Percentiles rank a stretch among this genome's conserved stretches.
phyloP scores from a whole-genome alignment of 2,888 invertebrate species.

The Phengaris alcon region DNA sequence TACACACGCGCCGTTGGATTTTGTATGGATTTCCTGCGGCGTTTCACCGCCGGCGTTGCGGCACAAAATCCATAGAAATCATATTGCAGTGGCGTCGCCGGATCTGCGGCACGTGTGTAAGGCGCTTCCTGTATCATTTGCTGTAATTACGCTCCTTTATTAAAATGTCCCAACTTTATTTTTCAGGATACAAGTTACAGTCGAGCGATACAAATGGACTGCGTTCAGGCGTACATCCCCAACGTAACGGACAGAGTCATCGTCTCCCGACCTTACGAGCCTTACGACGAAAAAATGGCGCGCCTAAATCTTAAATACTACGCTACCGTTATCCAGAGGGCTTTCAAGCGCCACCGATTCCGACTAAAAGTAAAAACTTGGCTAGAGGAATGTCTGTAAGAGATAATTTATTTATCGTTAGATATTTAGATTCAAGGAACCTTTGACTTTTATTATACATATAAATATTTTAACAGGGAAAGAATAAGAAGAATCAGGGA shows the following conservation, averaged over 20 bases:
- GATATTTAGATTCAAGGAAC: too few species aligned
- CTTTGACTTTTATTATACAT: too few species aligned
- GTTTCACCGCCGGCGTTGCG: too few species aligned
- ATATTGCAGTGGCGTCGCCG: too few species aligned
- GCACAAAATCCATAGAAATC: too few species aligned
- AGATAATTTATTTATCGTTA: too few species aligned
- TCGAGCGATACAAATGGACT: conserved; percentile 81
- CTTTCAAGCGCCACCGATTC: conserved; percentile 80
- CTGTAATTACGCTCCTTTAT: too few species aligned
- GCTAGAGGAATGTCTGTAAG: conserved; percentile 66
- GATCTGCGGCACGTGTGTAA: too few species aligned
- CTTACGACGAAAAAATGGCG: conserved; percentile 80
- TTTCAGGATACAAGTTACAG: conserved; percentile 76
- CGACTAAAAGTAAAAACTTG: conserved; percentile 61
- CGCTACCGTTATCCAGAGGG: conserved; percentile 82
- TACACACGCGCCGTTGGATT: too few species aligned
- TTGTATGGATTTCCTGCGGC: too few species aligned
- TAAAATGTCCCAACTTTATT: background rate
- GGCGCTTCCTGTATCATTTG: too few species aligned
- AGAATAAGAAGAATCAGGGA: conserved; percentile 72
- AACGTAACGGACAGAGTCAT: conserved; percentile 81
- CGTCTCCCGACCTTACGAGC: conserved; percentile 81
- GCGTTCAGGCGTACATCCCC: conserved; percentile 79
- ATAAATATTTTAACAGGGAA: conserved; percentile 50
- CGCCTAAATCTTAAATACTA: conserved; percentile 78